phyloP scores from a whole-genome alignment of 2,797 vertebrate genomes.

The Acanthornis magna region DNA sequence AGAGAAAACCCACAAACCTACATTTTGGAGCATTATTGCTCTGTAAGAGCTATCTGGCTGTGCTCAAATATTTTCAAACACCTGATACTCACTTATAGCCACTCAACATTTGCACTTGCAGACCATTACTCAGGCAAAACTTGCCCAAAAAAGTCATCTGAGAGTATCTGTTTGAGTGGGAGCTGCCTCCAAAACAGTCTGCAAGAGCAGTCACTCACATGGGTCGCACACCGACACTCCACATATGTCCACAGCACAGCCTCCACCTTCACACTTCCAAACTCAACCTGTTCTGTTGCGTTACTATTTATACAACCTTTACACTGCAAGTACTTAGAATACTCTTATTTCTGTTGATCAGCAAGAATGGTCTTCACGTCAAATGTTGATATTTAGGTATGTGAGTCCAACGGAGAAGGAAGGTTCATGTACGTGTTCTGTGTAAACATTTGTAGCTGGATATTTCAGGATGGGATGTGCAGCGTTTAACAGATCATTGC shows the following conservation, averaged over 20 bases:
- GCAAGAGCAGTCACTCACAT: not conserved
- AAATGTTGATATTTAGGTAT: not conserved
- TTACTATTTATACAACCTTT: not conserved
- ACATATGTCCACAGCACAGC: not conserved
- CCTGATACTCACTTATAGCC: not conserved
- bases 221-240: not conserved
- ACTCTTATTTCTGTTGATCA: not conserved
- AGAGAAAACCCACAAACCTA: slow-evolving; percentile 17
- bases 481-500: not conserved
- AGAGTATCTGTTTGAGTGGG: not conserved
- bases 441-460: not conserved
- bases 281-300: not conserved
- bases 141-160: not conserved
- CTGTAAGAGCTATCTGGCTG: not conserved
- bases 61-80: not conserved
- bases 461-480: not conserved
- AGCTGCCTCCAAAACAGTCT: not conserved
- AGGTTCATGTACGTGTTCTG: not conserved
- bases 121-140: not conserved
- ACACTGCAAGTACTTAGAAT: not conserved
- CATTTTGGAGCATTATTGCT: not conserved
- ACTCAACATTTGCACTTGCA: not conserved
- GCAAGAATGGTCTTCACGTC: not conserved
- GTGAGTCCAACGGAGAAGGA: not conserved
- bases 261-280: not conserved